Evolutionary conservation across 2,113 vertebrate genomes (phyloP), one percentile per base, ranked within the genome.

Genomic region (Campylomormyrus tamandua): DNA sequence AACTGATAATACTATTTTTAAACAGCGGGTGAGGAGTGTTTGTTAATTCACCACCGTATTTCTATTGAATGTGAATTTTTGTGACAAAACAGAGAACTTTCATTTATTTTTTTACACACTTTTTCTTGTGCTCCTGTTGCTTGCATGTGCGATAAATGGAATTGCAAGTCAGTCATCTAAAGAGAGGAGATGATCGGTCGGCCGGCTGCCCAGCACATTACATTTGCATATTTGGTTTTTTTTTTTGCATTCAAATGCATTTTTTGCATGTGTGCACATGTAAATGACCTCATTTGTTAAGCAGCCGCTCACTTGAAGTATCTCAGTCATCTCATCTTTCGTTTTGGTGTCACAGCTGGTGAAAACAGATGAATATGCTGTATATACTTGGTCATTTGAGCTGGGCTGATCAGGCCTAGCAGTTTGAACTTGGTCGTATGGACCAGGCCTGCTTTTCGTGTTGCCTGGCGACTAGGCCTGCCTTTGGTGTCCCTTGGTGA

Each of bases 301-400:
- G 42, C 50, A 52, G 27, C 52, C 10, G 49, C n/a, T 53, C 10
- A 6, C 87, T 89, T 89, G 10, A 89, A 86, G 77, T 52, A 27
- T 88, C 80, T 56, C 84, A 87, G 91, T 91, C 88, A 56, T 77
- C 85, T 90, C 53, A 91, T 89, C 90, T 91, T 89, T 91, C 86
- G 89, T 94, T 92, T 90, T 88, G 92, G 88, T 90, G 87, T 90
- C 86, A 90, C 89, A 80, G 91, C 91, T 94, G 94, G 94, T 95
- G 93, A 93, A 80, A 93, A 90, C 89, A 77, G 93, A 92, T 90
- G 74, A 13, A 35, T 19, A 62, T 24, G 24, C 56, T n/a, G 56
- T 9, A 58, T n/a, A 24, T 24, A 62, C 8, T 62, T 7, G 7
- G 56, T 58, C 21, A 58, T 62, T n/a, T 62, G 24, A 4, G 24